Conservation (phyloP, 2,888 invertebrate genomes). For the Orchesellides sinensis region DNA sequence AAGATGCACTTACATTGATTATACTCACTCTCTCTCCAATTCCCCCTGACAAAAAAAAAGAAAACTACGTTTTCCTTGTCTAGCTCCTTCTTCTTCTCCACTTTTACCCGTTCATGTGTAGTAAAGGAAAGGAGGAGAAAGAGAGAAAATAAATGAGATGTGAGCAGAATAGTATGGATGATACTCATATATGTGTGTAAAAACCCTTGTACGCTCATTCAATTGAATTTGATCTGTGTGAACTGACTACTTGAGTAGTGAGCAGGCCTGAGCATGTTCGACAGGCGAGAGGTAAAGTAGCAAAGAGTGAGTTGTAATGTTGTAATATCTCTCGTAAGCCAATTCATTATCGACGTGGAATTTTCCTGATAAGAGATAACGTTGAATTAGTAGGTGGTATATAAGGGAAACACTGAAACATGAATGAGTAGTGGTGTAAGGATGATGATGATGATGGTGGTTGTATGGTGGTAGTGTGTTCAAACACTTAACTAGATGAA, state of each 20-base stretch:
- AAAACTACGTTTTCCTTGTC: background rate
- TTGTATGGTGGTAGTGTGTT: no score
- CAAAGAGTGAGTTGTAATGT: conserved; percentile 13
- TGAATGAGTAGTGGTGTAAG: no score
- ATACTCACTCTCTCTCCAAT: background rate
- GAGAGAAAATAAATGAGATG: conserved; percentile 59
- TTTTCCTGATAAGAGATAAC: conserved; percentile 49
- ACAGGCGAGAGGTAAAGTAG: background rate
- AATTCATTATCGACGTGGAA: conserved; percentile 48
- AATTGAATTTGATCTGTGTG: conserved; percentile 57
- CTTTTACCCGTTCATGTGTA: background rate
- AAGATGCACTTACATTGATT: conserved; percentile 42
- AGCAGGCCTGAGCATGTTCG: background rate
- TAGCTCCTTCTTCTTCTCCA: background rate
- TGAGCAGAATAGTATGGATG: conserved; percentile 64
- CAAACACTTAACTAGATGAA: background rate
- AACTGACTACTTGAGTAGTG: conserved; percentile 16
- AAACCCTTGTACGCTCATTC: conserved; percentile 45
- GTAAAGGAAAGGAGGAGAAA: conserved; percentile 28
- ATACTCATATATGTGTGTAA: conserved; percentile 59
- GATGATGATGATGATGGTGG: no score
- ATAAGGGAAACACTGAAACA: no score
- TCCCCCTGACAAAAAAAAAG: background rate
- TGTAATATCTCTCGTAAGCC: conserved; percentile 47
- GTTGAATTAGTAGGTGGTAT: background rate